These are phyloP conservation scores for Myripristis jacobus DNA, from an alignment of 2,797 vertebrate genomes.

Conservation along the genomic window DNA sequence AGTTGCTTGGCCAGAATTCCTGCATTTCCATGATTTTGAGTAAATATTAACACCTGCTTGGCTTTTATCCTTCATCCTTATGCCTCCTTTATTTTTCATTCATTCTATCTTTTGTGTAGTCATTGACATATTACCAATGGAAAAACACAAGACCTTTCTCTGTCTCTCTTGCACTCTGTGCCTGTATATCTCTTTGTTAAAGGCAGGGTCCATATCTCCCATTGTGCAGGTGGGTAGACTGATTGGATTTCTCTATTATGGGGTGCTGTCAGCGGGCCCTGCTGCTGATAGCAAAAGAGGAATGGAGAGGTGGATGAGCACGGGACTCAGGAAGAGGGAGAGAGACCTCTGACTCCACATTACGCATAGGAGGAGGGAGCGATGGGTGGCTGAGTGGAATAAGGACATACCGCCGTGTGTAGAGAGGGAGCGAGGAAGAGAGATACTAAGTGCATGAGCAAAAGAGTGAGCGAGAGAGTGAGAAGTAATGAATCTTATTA, in stretches of 20 bases:
- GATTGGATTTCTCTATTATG: constrained; percentile 69
- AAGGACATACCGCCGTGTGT: constrained; percentile 10
- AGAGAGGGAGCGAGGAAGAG: neutral
- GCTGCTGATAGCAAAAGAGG: constrained; percentile 54
- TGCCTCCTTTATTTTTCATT: neutral
- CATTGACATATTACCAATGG: neutral
- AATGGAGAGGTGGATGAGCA: constrained; percentile 43
- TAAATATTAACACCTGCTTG: too few relatives aligned
- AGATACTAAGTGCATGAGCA: constrained; percentile 17
- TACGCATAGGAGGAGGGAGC: neutral
- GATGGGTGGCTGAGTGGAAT: constrained; percentile 10
- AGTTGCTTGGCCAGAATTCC: too few relatives aligned
- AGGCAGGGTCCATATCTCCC: constrained; percentile 51
- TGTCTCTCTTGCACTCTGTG: neutral
- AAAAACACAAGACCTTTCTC: constrained; percentile 16
- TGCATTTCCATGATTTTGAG: too few relatives aligned
- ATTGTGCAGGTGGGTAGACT: constrained; percentile 60
- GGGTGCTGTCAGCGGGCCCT: constrained; percentile 56
- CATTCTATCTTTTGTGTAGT: too few relatives aligned
- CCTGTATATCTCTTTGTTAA: constrained; percentile 49
- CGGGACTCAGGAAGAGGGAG: constrained; percentile 30
- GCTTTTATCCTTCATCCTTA: neutral
- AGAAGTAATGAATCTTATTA: constrained; percentile 73
- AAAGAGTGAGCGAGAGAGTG: constrained; percentile 13
- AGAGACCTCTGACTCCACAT: constrained; percentile 20